These are phyloP conservation scores for Triplophysa siluroides DNA, from an alignment of 2,113 vertebrate genomes.

Conservation along the genomic window DNA sequence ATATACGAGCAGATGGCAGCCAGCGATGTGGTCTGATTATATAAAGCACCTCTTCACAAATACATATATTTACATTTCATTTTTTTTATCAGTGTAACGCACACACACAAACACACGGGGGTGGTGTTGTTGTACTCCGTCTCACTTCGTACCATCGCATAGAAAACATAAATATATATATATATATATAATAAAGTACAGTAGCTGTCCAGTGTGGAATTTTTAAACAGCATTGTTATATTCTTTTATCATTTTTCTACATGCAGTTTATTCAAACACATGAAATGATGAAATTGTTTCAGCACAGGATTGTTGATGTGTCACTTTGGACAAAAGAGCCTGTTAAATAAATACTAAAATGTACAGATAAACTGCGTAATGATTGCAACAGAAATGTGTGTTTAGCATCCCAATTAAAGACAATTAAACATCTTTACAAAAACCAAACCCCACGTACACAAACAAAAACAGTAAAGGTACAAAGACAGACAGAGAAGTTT, in stretches of 20 bases:
- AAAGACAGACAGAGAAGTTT: background rate
- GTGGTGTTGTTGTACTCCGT: no score
- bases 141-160: no score
- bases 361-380: no score
- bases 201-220: no score
- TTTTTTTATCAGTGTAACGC: slow-evolving; percentile 29
- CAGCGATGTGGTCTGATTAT: slow-evolving; percentile 27
- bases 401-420: background rate
- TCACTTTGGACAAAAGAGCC: no score
- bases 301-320: no score
- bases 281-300: no score
- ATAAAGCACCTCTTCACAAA: slow-evolving; percentile 37
- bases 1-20: slow-evolving; percentile 56
- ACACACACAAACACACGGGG: background rate
- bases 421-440: background rate
- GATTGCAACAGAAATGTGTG: no score
- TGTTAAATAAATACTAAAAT: no score
- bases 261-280: no score
- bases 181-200: no score
- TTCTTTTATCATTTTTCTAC: background rate
- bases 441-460: slow-evolving; percentile 39
- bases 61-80: slow-evolving; percentile 44
- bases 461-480: background rate
- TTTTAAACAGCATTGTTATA: background rate
- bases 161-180: no score